Percentiles rank a stretch among this genome's conserved stretches.
Evolutionary conservation across 2,113 vertebrate species (phyloP).

Genomic region (Mustelus asterias): DNA sequence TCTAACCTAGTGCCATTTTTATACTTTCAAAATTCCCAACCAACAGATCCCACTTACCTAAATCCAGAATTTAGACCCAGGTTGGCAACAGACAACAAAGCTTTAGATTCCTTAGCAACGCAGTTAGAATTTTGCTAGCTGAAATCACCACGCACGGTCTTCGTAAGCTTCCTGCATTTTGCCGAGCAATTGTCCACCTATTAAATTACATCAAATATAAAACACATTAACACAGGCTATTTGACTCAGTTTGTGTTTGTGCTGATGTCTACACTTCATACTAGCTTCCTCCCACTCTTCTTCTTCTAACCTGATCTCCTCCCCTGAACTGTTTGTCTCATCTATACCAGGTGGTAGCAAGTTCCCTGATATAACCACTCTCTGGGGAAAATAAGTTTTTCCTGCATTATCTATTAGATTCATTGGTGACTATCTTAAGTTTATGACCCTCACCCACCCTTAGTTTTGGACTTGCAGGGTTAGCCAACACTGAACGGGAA

Average conservation of each 20-base stretch:
- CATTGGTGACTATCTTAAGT: background rate
- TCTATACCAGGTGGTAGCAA: background rate
- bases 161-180: background rate
- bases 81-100: background rate
- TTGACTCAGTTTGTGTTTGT: background rate
- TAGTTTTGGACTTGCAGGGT: background rate
- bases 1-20: no score
- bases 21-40: background rate
- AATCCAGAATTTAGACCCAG: background rate
- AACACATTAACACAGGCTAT: background rate
- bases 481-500: background rate
- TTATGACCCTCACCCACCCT: background rate
- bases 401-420: background rate
- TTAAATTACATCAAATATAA: background rate
- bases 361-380: background rate
- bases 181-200: background rate
- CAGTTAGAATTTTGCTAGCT: background rate
- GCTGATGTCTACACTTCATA: background rate
- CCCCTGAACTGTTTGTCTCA: background rate
- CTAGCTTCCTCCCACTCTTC: background rate
- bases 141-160: background rate
- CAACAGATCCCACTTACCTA: background rate
- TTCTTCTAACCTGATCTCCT: background rate
- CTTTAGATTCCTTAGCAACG: background rate
- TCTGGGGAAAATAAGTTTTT: background rate